These are phyloP conservation scores for Todus mexicanus DNA, from an alignment of 2,797 vertebrate species.

Conservation along the genomic window DNA sequence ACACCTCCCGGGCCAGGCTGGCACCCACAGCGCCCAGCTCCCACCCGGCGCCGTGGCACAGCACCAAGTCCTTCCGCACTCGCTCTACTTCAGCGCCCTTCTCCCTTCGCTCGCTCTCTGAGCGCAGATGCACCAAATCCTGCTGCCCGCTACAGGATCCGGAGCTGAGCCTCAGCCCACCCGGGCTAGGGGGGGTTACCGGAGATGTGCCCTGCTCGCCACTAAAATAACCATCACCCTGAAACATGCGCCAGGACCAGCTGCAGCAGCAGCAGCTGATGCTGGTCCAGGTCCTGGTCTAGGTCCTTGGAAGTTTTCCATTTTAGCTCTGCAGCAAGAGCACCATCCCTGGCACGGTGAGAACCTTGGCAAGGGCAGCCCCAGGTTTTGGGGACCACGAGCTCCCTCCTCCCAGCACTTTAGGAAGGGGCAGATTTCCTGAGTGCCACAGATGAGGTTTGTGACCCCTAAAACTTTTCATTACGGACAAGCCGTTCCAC, in stretches of 20 bases:
- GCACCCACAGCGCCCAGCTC: neutral
- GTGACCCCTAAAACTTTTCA: fast-evolving
- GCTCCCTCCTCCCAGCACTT: fast-evolving
- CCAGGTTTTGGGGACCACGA: neutral
- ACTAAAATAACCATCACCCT: neutral
- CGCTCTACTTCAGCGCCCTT: neutral
- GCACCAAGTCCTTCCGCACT: neutral
- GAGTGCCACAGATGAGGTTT: fast-evolving
- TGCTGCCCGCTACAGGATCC: fast-evolving
- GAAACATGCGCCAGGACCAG: neutral
- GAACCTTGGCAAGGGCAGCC: fast-evolving
- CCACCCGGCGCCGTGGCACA: neutral
- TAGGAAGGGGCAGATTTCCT: neutral
- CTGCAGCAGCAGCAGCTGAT: neutral
- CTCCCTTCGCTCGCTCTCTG: neutral
- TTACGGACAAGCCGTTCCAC: fast-evolving
- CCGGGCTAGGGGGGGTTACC: fast-evolving
- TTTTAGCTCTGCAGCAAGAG: neutral
- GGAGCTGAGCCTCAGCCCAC: neutral
- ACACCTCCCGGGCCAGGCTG: constrained; percentile 19
- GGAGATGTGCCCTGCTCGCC: neutral
- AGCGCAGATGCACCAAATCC: neutral
- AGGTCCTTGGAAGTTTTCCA: neutral
- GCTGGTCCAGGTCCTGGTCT: neutral
- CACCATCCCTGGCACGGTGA: fast-evolving